A percentile compares a stretch with the other conserved stretches of the same genome.
Conservation (phyloP, 2,797 vertebrate genomes). For the Sebastes vulpes region DNA sequence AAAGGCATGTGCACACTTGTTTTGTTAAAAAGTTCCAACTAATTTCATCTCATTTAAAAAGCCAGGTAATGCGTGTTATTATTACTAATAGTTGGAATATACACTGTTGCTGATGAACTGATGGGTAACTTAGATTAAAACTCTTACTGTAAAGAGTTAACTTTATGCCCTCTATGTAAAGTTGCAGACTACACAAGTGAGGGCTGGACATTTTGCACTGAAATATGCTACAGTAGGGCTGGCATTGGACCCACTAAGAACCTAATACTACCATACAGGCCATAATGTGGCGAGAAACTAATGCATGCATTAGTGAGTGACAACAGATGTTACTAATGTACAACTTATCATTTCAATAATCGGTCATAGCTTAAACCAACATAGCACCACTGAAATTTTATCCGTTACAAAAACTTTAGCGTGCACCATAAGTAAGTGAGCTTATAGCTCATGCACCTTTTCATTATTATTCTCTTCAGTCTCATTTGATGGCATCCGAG, state of each 20-base stretch:
- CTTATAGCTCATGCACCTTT: conserved; percentile 47
- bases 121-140: not conserved
- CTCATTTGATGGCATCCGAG: conserved; percentile 31
- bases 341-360: conserved; percentile 23
- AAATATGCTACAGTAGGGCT: conserved; percentile 41
- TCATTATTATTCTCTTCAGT: conserved; percentile 20
- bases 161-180: not conserved
- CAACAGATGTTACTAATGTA: conserved; percentile 23
- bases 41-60: not conserved
- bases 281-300: conserved; percentile 14
- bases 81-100: not conserved
- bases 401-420: conserved; percentile 13
- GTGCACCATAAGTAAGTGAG: conserved; percentile 56
- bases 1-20: not conserved
- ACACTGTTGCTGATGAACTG: conserved; percentile 4
- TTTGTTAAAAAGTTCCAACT: not conserved
- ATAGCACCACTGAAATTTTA: conserved; percentile 60
- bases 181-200: not conserved
- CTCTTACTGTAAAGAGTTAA: not conserved
- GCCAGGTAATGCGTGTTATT: not conserved
- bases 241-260: conserved; percentile 45
- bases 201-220: conserved; percentile 4
- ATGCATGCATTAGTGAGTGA: conserved; percentile 36
- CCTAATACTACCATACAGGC: conserved; percentile 15
- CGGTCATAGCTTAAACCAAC: conserved; percentile 21